These are phyloP conservation scores for Pseudomyrmex sp. DNA, from an alignment of 1,140 invertebrate genomes.

Conservation along the genomic window DNA sequence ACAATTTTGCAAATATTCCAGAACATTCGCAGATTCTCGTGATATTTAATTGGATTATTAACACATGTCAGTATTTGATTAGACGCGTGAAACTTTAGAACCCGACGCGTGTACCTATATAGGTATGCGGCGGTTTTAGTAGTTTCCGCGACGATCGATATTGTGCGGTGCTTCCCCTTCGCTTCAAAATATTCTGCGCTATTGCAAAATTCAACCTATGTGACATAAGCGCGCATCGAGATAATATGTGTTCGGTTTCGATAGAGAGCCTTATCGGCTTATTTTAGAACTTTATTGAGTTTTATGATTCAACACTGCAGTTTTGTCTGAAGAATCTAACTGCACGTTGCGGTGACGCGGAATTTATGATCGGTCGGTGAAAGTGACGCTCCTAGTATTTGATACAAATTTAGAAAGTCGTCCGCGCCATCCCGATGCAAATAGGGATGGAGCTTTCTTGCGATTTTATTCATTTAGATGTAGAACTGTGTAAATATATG, in stretches of 20 bases:
- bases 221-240: neutral
- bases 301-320: conserved; percentile 28
- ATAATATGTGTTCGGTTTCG: neutral
- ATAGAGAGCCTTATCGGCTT: neutral
- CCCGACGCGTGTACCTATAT: too few relatives aligned
- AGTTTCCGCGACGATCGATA: neutral
- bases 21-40: too few relatives aligned
- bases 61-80: too few relatives aligned
- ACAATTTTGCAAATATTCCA: too few relatives aligned
- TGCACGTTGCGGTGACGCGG: conserved; percentile 18
- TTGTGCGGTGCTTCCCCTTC: neutral
- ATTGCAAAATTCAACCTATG: neutral
- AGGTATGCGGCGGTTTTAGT: neutral
- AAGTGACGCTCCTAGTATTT: conserved; percentile 75
- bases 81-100: too few relatives aligned
- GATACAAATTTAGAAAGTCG: conserved; percentile 82
- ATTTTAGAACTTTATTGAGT: conserved; percentile 5
- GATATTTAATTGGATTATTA: too few relatives aligned
- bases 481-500: neutral
- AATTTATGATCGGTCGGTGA: conserved; percentile 77
- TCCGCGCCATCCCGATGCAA: conserved; percentile 48
- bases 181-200: neutral
- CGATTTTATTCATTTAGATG: conserved; percentile 6
- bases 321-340: conserved; percentile 40
- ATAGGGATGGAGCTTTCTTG: neutral